Percentiles rank a stretch among this genome's conserved stretches.
Evolutionary conservation across 2,888 invertebrate genomes (phyloP).

Genomic region (Caenorhabditis angaria): DNA sequence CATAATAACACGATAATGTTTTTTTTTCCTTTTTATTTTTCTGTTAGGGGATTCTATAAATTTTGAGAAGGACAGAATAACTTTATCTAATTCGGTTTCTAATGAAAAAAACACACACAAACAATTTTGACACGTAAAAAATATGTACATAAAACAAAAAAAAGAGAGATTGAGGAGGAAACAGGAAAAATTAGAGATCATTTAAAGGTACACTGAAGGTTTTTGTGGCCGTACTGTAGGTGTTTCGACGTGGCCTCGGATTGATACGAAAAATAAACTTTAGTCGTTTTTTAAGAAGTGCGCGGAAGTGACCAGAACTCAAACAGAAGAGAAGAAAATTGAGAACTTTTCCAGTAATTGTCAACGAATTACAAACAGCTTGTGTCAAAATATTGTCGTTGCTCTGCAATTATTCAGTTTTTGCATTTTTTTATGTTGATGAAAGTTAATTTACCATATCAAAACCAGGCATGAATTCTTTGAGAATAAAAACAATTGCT

Average conservation of each 20-base stretch:
- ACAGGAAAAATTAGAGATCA: slow-evolving; percentile 20
- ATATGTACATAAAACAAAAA: background rate
- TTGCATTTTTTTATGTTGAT: background rate
- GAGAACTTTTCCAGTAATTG: slow-evolving; percentile 59
- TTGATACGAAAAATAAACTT: slow-evolving; percentile 24
- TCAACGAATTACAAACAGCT: slow-evolving; percentile 49
- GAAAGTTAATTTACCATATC: slow-evolving; percentile 21
- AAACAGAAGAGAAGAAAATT: slow-evolving; percentile 61
- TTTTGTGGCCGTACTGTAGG: slow-evolving; percentile 41
- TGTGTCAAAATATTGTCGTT: slow-evolving; percentile 27
- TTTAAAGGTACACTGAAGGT: slow-evolving; percentile 43
- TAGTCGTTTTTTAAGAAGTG: slow-evolving; percentile 47
- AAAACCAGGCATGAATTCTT: slow-evolving; percentile 32
- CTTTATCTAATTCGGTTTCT: background rate
- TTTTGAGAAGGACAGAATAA: background rate
- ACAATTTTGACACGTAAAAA: background rate
- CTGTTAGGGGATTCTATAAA: too few species aligned
- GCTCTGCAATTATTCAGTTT: background rate
- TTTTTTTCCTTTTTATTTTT: too few species aligned
- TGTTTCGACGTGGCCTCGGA: slow-evolving; percentile 20
- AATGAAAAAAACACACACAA: too few species aligned
- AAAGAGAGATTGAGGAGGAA: background rate
- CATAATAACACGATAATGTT: background rate
- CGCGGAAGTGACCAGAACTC: slow-evolving; percentile 58
- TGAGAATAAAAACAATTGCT: slow-evolving; percentile 46